phyloP scores from a whole-genome alignment of 2,113 vertebrate species.

The Bubalus kerabau region DNA sequence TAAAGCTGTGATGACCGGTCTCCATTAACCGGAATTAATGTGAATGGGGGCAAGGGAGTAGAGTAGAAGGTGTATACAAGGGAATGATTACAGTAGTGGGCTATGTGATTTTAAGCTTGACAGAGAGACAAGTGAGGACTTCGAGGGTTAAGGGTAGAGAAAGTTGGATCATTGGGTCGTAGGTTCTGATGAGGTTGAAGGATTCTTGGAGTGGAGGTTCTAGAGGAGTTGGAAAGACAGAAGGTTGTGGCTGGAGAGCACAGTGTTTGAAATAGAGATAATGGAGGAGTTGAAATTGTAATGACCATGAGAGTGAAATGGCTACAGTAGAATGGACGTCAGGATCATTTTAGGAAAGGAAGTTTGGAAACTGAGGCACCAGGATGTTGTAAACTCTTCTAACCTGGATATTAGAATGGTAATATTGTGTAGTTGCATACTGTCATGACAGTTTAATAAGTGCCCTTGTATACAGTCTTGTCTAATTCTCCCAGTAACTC shows the following conservation, averaged over 20 bases:
- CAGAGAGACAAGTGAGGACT: background rate
- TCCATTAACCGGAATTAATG: background rate
- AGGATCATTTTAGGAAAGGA: conserved; percentile 5
- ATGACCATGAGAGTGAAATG: background rate
- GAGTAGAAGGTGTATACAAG: background rate
- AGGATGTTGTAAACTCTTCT: background rate
- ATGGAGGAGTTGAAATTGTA: background rate
- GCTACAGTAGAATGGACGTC: background rate
- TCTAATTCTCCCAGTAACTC: background rate
- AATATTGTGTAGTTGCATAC: background rate
- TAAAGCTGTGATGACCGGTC: background rate
- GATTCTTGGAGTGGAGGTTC: background rate
- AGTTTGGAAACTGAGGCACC: background rate
- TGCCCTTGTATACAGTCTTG: background rate
- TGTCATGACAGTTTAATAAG: conserved; percentile 1
- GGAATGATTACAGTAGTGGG: background rate
- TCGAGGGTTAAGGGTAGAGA: background rate
- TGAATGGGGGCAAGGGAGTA: background rate
- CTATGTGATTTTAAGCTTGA: background rate
- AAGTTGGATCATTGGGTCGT: background rate
- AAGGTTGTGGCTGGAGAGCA: background rate
- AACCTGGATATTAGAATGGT: background rate
- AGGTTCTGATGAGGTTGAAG: background rate
- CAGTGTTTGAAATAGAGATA: background rate
- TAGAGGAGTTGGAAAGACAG: background rate